These are phyloP conservation scores for Epicampocera succincta DNA, from an alignment of 2,888 invertebrate species.

Conservation along the genomic window DNA sequence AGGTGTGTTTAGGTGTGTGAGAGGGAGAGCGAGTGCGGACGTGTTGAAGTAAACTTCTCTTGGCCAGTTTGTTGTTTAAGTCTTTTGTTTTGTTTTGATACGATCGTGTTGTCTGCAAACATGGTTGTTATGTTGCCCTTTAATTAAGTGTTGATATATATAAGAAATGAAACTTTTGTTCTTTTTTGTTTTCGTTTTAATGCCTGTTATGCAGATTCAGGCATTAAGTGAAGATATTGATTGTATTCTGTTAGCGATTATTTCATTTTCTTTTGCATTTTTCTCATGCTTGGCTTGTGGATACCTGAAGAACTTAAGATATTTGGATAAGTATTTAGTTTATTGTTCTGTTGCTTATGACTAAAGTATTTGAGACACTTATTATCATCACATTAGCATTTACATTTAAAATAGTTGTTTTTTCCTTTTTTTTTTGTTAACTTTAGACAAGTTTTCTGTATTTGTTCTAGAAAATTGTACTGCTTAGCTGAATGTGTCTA, in stretches of 20 bases:
- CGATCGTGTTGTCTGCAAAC: not conserved
- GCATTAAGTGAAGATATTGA: constrained; percentile 10
- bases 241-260: constrained; percentile 8
- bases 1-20: not conserved
- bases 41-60: constrained; percentile 21
- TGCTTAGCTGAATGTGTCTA: too few relatives aligned
- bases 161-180: constrained; percentile 1
- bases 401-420: too few relatives aligned
- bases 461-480: too few relatives aligned
- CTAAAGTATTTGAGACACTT: too few relatives aligned
- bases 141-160: constrained; percentile 39
- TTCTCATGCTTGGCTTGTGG: not conserved
- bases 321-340: constrained; percentile 22
- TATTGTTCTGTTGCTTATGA: not conserved
- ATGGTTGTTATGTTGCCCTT: constrained; percentile 31
- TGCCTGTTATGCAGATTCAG: not conserved
- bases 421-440: too few relatives aligned
- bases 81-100: constrained; percentile 48
- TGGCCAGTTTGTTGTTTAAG: constrained; percentile 49
- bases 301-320: constrained; percentile 11
- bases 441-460: too few relatives aligned
- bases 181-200: not conserved
- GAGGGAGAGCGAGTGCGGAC: not conserved
- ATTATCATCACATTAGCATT: too few relatives aligned
- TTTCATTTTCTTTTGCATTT: not conserved